phyloP scores from a whole-genome alignment of 2,888 invertebrate genomes.

The Synanthedon myopaeformis region DNA sequence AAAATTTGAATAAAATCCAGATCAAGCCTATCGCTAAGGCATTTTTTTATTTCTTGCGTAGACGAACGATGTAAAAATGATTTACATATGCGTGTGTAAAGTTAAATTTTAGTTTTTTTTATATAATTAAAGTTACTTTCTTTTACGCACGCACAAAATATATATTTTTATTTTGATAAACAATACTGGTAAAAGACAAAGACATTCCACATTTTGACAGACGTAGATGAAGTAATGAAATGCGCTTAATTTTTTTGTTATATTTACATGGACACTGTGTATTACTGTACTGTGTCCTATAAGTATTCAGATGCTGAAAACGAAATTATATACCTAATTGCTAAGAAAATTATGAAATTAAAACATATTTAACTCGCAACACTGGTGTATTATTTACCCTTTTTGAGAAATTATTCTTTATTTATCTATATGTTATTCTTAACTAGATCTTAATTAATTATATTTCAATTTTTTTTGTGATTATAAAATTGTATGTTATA shows the following conservation, averaged over 20 bases:
- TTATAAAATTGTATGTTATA: too few relatives aligned
- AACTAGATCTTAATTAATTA: background rate
- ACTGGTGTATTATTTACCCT: conserved; percentile 15
- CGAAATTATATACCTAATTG: conserved; percentile 55
- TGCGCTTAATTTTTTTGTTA: conserved; percentile 56
- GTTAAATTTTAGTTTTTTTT: conserved; percentile 33
- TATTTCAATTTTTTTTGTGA: too few relatives aligned
- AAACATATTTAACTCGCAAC: conserved; percentile 68
- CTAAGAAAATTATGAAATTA: conserved; percentile 70
- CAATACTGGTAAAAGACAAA: conserved; percentile 34
- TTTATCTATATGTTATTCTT: background rate
- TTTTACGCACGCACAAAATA: conserved; percentile 7
- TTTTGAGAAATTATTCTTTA: background rate
- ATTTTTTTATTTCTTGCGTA: too few relatives aligned
- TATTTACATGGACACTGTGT: conserved; percentile 39
- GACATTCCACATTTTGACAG: conserved; percentile 44
- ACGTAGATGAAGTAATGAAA: conserved; percentile 35
- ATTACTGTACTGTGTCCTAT: conserved; percentile 55
- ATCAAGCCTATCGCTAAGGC: too few relatives aligned
- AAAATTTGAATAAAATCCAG: too few relatives aligned
- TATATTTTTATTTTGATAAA: conserved; percentile 16
- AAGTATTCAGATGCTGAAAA: conserved; percentile 65
- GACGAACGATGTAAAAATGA: too few relatives aligned
- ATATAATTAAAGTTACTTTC: conserved; percentile 15
- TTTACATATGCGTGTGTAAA: conserved; percentile 19